Conservation (phyloP, 1,140 invertebrate species). For the Drosophila ohnishii region DNA sequence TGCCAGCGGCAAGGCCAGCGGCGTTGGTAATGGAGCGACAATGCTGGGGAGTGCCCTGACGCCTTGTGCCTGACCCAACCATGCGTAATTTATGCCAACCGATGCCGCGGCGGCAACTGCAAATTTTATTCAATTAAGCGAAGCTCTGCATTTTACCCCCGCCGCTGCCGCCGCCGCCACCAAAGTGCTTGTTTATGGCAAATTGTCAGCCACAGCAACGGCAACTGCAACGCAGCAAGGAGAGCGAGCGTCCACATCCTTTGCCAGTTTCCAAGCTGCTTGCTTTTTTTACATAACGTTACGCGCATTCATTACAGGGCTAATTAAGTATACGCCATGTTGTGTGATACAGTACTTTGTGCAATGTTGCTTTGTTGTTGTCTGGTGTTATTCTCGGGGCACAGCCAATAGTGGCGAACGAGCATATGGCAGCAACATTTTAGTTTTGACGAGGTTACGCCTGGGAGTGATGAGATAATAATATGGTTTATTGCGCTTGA, state of each 20-base stretch:
- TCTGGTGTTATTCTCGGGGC: constrained; percentile 6
- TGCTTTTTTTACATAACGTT: constrained; percentile 35
- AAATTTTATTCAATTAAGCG: constrained; percentile 51
- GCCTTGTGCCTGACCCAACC: constrained; percentile 4
- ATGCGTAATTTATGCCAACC: constrained; percentile 50
- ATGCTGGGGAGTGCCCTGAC: constrained; percentile 23
- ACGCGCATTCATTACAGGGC: constrained; percentile 40
- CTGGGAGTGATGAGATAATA: constrained; percentile 41
- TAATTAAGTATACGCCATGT: constrained; percentile 71
- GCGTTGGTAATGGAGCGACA: constrained; percentile 19
- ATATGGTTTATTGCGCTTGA: constrained; percentile 30
- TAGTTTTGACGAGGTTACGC: constrained; percentile 37
- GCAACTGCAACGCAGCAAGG: constrained; percentile 3
- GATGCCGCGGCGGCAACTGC: constrained; percentile 17
- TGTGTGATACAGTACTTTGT: constrained; percentile 23
- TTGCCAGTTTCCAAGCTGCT: constrained; percentile 24
- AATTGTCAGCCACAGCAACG: constrained; percentile 43
- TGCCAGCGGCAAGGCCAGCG: constrained; percentile 26
- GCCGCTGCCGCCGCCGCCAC: not conserved
- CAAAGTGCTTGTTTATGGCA: constrained; percentile 44
- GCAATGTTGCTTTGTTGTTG: not conserved
- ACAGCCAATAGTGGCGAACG: constrained; percentile 22
- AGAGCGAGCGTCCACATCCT: constrained; percentile 8
- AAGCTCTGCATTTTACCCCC: constrained; percentile 19
- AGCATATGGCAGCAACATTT: constrained; percentile 32